phyloP scores from a whole-genome alignment of 2,888 invertebrate genomes.

The Tanypteryx hageni region DNA sequence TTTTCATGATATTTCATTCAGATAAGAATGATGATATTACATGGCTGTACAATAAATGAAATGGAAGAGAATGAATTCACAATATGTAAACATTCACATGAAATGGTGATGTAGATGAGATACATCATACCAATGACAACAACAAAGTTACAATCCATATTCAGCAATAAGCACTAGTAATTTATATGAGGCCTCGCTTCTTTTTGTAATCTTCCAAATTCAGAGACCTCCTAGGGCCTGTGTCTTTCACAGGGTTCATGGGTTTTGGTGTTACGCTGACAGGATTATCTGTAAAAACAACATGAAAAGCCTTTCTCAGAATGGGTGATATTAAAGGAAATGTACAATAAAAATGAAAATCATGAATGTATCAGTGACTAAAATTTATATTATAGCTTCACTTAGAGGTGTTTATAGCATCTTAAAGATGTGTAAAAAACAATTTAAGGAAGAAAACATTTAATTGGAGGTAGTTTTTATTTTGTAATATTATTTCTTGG shows the following conservation, averaged over 20 bases:
- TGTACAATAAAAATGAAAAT: too few species aligned
- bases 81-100: constrained; percentile 48
- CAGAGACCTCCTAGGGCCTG: constrained; percentile 89
- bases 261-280: constrained; percentile 87
- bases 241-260: constrained; percentile 83
- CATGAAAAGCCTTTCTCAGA: background rate
- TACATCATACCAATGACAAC: constrained; percentile 25
- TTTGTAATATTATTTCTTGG: too few species aligned
- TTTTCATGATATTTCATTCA: constrained; percentile 39
- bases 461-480: too few species aligned
- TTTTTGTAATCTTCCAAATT: constrained; percentile 96
- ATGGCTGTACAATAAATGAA: constrained; percentile 63
- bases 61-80: constrained; percentile 52
- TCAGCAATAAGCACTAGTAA: constrained; percentile 7
- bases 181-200: constrained; percentile 90
- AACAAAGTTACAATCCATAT: constrained; percentile 14
- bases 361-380: too few species aligned
- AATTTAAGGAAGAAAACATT: too few species aligned
- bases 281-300: constrained; percentile 80
- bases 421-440: too few species aligned
- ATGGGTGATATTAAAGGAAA: too few species aligned
- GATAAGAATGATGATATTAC: constrained; percentile 33
- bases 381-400: too few species aligned
- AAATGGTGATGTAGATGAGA: constrained; percentile 46
- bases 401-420: too few species aligned